Evolutionary conservation across 2,113 vertebrate species (phyloP).

Genomic region (Grammomys surdaster): DNA sequence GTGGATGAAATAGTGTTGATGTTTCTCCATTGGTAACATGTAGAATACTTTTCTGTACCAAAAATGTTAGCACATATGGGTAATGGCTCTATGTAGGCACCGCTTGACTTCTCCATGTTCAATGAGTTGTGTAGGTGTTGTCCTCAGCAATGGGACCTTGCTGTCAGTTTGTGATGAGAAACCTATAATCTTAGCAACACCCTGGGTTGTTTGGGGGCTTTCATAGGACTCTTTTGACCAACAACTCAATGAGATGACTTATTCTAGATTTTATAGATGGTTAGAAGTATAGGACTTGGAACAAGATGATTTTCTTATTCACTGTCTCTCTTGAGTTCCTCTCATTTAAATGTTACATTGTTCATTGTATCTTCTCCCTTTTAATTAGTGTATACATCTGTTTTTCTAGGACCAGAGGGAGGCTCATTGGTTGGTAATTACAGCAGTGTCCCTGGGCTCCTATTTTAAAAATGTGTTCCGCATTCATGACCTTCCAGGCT

Average conservation of each 20-base stretch:
- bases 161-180: background rate
- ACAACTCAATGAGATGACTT: background rate
- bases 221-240: background rate
- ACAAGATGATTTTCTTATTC: slow-evolving; percentile 59
- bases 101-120: background rate
- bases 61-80: background rate
- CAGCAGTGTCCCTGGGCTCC: slow-evolving; percentile 67
- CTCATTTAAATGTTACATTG: slow-evolving; percentile 74
- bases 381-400: slow-evolving; percentile 81
- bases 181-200: background rate
- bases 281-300: slow-evolving; percentile 55
- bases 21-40: background rate
- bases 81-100: background rate
- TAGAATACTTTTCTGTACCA: background rate
- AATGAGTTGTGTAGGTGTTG: background rate
- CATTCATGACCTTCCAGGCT: slow-evolving; percentile 77
- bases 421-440: slow-evolving; percentile 76
- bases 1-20: background rate
- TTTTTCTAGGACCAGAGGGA: slow-evolving; percentile 72
- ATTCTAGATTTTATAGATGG: slow-evolving; percentile 5
- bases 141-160: background rate
- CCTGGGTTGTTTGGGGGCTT: background rate
- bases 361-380: slow-evolving; percentile 54
- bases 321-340: slow-evolving; percentile 64
- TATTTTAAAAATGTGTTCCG: slow-evolving; percentile 72